Evolutionary conservation across 2,113 vertebrate genomes (phyloP), one percentile per base, ranked within the genome.

Genomic region (Sinocyclocheilus anophthalmus): DNA sequence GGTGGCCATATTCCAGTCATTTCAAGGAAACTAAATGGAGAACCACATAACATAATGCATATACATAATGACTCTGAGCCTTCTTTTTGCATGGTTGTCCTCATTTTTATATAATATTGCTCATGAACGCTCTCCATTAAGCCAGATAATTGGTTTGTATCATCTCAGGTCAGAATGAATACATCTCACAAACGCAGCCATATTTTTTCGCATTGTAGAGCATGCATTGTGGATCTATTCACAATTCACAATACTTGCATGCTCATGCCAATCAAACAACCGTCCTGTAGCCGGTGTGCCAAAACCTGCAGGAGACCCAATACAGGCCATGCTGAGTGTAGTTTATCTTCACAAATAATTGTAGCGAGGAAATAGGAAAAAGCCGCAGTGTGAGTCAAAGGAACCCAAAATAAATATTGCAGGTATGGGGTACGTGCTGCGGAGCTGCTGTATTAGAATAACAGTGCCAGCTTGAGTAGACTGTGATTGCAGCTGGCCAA

Each of bases 41-140:
- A 89, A 84, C 85, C 83, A 86, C 85, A 86, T 85, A 89, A 84
- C 85, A 88, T 87, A 85, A 88, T 81, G 85, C 85, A 90, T 88
- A 85, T 30, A 30, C 30, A 85, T 85, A 86, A 86, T 82, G 82
- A 87, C 80, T 88, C 81, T 72, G 65, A 87, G 83, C 59, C 63
- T 81, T 76, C 80, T 80, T 88, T 79, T 84, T 81, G 87, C 63
- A 14, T 61, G 78, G 50, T 81, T 63, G 63, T 87, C 76, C 81
- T 76, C 81, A 63, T 88, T 77, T 84, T 80, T 82, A 80, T 76
- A 89, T 87, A 88, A 86, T 81, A 83, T 84, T 85, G 70, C 84
- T 87, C 73, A 69, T 84, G 85, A 85, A 86, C 73, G 55, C 83
- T 78, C 67, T n/a, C 70, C 85, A 24, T 87, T 89, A 82, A 87